Base-by-base conservation (phyloP, 2,888 invertebrate species). In the Halocaridina rubra region DNA sequence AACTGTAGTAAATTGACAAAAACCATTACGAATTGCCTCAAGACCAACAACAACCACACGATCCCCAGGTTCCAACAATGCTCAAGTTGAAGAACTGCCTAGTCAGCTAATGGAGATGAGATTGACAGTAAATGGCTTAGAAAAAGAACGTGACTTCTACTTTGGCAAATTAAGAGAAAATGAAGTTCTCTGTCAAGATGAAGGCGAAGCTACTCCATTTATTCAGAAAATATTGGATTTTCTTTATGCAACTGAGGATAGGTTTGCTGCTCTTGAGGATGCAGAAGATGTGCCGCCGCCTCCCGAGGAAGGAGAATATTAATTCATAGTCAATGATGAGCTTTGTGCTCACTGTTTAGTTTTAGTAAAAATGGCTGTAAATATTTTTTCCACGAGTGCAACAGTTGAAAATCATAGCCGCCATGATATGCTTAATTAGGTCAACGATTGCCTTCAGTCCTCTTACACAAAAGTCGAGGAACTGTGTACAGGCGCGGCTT, bases 121-220 rank as follows among this genome's bases (percentile, higher is more conserved):
- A 92, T 92, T 95, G n/a, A n/a, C n/a, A n/a, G n/a, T n/a, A n/a
- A n/a, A 98, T 89, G 97, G 98, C 59, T 93, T 99, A 89, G 99
- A 99, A 91, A 98, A 98, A 90, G 99, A 99, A 92, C 93, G 99
- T 91, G 99, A 99, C 92, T 99, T 99, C 92, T 99, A 99, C 92
- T 99, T 98, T 92, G 97, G 97, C 86, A 99, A 99, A 93, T 94
- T 99, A 90, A 94, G 99, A 91, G 97, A 98, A 91, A 98, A 99
- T 91, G 99, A 99, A 93, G 96, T 98, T 88, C 94, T 98, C 93
- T 99, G 99, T 93, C 98, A 98, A 93, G 98, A 98, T 91, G 94
- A 95, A 91, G 96, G 96, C 90, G 95, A 95, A 90, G 94, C 93
- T 88, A 94, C 93, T 88, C 94, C 93, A 91, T 39, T 84, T 30